phyloP scores from a whole-genome alignment of 2,888 invertebrate genomes.

The Epirrhoe tristata region DNA sequence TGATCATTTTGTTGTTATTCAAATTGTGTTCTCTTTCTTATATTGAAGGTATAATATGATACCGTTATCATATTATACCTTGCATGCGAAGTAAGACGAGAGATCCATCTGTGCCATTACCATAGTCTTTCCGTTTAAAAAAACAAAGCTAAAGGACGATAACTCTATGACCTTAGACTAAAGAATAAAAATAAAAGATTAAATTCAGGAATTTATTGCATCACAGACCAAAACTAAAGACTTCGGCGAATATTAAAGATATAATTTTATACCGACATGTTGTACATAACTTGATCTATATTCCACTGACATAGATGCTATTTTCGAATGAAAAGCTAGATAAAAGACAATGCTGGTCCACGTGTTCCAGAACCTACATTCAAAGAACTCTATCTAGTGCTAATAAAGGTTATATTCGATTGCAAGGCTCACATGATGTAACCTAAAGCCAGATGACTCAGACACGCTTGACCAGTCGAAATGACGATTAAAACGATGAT shows the following conservation, averaged over 20 bases:
- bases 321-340: slow-evolving; percentile 7
- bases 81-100: too few species aligned
- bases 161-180: slow-evolving; percentile 22
- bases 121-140: not conserved
- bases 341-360: slow-evolving; percentile 6
- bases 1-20: too few species aligned
- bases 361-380: slow-evolving; percentile 6
- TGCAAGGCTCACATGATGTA: slow-evolving; percentile 34
- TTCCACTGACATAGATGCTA: not conserved
- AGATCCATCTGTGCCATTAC: not conserved
- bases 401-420: slow-evolving; percentile 32
- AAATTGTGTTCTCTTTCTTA: too few species aligned
- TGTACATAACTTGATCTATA: slow-evolving; percentile 9
- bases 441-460: slow-evolving; percentile 46
- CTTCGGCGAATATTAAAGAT: not conserved
- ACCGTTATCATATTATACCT: too few species aligned
- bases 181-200: slow-evolving; percentile 12
- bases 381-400: slow-evolving; percentile 18
- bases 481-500: slow-evolving; percentile 53
- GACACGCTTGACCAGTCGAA: slow-evolving; percentile 52
- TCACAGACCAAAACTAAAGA: slow-evolving; percentile 19
- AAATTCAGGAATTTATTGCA: slow-evolving; percentile 17
- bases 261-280: not conserved
- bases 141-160: slow-evolving; percentile 16
- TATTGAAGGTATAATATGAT: too few species aligned